These are phyloP conservation scores for Perccottus glenii DNA, from an alignment of 2,113 vertebrate species.

Conservation along the genomic window DNA sequence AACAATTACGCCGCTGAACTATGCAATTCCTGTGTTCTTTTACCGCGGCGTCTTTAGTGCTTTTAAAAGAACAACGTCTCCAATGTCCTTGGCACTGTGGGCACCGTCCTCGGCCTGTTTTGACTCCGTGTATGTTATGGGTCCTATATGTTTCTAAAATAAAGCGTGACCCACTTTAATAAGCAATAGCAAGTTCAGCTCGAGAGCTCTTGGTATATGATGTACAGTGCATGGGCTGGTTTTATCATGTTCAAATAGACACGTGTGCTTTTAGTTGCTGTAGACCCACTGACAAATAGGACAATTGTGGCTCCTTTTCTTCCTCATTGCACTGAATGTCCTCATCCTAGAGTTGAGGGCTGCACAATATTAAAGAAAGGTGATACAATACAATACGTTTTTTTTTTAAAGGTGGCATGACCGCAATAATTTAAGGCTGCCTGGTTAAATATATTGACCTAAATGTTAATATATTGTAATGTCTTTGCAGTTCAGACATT, in stretches of 20 bases:
- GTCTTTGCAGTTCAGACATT: too few relatives aligned
- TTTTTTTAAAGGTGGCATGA: too few relatives aligned
- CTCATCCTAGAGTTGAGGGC: not conserved
- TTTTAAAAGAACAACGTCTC: conserved; percentile 12
- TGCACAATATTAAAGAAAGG: not conserved
- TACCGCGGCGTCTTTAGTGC: conserved; percentile 13
- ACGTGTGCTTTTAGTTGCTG: conserved; percentile 20
- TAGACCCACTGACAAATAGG: conserved; percentile 14
- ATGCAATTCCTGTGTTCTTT: conserved; percentile 61
- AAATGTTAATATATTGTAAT: not conserved
- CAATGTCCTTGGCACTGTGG: conserved; percentile 20
- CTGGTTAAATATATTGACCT: not conserved
- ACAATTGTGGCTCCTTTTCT: not conserved
- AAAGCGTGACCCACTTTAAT: conserved; percentile 44
- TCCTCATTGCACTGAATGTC: conserved; percentile 24
- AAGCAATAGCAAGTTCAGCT: conserved; percentile 58
- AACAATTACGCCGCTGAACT: conserved; percentile 48
- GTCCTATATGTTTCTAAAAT: conserved; percentile 46
- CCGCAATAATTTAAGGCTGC: not conserved
- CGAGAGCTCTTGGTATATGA: conserved; percentile 15
- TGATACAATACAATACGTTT: too few relatives aligned
- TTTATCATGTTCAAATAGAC: conserved; percentile 12
- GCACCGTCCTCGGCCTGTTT: conserved; percentile 19
- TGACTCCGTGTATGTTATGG: conserved; percentile 16
- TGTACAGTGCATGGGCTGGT: conserved; percentile 31